Percentiles rank a stretch among this genome's conserved stretches.
phyloP scores from a whole-genome alignment of 1,140 invertebrate genomes.

The Nautilus pompilius region DNA sequence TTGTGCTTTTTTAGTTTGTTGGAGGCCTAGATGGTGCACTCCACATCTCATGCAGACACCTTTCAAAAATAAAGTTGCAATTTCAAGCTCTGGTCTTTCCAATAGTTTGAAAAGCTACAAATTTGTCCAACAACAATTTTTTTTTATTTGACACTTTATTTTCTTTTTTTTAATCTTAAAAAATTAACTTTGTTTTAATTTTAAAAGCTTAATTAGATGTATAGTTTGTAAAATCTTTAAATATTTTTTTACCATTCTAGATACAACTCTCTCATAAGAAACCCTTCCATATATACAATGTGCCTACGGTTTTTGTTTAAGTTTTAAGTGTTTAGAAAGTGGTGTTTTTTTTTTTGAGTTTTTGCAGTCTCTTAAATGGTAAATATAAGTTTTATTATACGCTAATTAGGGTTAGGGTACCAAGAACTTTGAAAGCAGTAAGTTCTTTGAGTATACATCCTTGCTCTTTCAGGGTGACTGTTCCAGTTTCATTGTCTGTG shows the following conservation, averaged over 20 bases:
- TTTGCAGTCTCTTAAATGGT: background rate
- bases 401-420: background rate
- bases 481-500: conserved; percentile 16
- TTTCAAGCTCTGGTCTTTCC: background rate
- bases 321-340: background rate
- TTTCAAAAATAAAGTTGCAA: background rate
- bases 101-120: background rate
- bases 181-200: too few relatives aligned
- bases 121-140: background rate
- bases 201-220: too few relatives aligned
- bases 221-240: too few relatives aligned
- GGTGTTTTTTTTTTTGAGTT: background rate
- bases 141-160: background rate
- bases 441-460: background rate
- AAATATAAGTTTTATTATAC: background rate
- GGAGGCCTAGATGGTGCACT: background rate
- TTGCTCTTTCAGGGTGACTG: conserved; percentile 19
- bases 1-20: background rate
- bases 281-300: too few relatives aligned
- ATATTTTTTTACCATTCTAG: too few relatives aligned
- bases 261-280: too few relatives aligned
- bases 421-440: background rate
- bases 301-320: background rate
- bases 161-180: background rate
- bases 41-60: background rate